Percentiles rank a stretch among this genome's conserved stretches.
phyloP scores from a whole-genome alignment of 2,888 invertebrate genomes.

The Malthinus seriepunctatus region DNA sequence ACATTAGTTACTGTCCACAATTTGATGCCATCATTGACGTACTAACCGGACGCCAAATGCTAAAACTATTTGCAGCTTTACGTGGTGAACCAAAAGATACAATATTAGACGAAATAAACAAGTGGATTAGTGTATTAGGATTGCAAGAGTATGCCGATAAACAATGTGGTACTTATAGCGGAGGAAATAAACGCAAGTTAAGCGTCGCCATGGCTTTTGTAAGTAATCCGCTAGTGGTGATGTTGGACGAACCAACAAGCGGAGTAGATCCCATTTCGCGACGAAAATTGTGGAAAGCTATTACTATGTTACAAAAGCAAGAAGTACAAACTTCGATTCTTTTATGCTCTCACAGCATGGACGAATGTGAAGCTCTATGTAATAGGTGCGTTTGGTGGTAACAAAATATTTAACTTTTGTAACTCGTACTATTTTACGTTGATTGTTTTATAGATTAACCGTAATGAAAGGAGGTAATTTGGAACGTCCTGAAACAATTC shows the following conservation, averaged over 20 bases:
- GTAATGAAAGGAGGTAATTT: constrained; percentile 83
- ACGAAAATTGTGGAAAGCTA: constrained; percentile 50
- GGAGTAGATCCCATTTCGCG: constrained; percentile 69
- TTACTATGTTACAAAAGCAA: constrained; percentile 2
- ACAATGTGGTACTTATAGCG: constrained; percentile 56
- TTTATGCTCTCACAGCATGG: constrained; percentile 85
- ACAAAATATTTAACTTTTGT: neutral
- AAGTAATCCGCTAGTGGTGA: constrained; percentile 69
- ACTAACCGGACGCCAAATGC: constrained; percentile 75
- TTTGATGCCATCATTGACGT: constrained; percentile 78
- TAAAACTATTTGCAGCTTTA: constrained; percentile 71
- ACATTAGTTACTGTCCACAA: constrained; percentile 91
- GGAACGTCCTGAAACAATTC: constrained; percentile 73
- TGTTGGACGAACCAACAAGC: constrained; percentile 77
- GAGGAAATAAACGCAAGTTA: constrained; percentile 79
- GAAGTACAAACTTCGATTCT: constrained; percentile 64
- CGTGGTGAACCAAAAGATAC: constrained; percentile 63
- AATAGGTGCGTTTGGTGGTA: constrained; percentile 40
- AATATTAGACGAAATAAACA: constrained; percentile 56
- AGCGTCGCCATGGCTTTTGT: constrained; percentile 77
- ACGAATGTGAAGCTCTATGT: constrained; percentile 83
- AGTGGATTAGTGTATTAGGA: constrained; percentile 62
- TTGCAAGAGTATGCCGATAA: constrained; percentile 45
- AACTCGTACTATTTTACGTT: too few relatives aligned
- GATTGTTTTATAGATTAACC: constrained; percentile 59